phyloP scores from a whole-genome alignment of 2,113 vertebrate species.

The Anthoscopus minutus region DNA sequence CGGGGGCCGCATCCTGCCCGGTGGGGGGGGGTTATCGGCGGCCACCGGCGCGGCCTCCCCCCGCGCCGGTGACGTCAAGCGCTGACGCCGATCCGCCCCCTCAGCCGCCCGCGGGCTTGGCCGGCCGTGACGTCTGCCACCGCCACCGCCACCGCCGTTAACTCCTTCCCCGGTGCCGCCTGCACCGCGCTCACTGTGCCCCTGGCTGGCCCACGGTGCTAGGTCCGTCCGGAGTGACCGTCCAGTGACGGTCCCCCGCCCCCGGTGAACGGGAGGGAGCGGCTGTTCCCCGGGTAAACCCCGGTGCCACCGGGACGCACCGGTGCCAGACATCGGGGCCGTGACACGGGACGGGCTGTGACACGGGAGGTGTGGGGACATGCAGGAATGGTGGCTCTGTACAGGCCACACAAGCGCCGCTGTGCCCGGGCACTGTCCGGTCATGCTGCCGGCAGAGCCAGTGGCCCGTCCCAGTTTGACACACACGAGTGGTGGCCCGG shows the following conservation, averaged over 20 bases:
- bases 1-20: not conserved
- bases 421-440: not conserved
- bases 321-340: accelerated
- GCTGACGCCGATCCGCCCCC: conserved; percentile 54
- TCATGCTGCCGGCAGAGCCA: not conserved
- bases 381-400: accelerated
- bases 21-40: not conserved
- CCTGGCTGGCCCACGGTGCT: accelerated
- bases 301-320: not conserved
- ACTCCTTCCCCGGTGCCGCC: not conserved
- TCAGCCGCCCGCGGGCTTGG: conserved; percentile 35
- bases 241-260: accelerated
- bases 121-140: not conserved
- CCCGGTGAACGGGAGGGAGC: not conserved
- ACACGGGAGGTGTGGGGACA: not conserved
- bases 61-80: conserved; percentile 27
- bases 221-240: not conserved
- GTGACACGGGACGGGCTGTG: not conserved
- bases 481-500: not conserved
- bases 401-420: not conserved
- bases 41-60: not conserved
- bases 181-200: accelerated
- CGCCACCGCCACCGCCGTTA: not conserved
- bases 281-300: accelerated
- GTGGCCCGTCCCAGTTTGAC: not conserved